Percentiles rank a stretch among this genome's conserved stretches.
Evolutionary conservation across 2,888 invertebrate genomes (phyloP).

Genomic region (Xylota sylvarum): DNA sequence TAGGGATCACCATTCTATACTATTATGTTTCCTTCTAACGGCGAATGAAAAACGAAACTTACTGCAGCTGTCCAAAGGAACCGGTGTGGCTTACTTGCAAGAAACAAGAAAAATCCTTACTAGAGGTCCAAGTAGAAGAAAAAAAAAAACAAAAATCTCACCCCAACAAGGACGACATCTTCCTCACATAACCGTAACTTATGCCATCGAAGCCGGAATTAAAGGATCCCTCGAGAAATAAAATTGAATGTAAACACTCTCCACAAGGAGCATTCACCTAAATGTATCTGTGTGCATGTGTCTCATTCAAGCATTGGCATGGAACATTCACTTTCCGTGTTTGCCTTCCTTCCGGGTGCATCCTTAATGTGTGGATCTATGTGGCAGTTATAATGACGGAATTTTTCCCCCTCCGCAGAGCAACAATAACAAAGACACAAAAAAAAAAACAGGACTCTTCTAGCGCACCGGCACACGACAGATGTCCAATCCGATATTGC

Average conservation of each 20-base stretch:
- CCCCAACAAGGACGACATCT: slow-evolving; percentile 36
- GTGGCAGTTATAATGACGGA: slow-evolving; percentile 56
- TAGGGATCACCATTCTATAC: slow-evolving; percentile 62
- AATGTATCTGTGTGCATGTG: slow-evolving; percentile 10
- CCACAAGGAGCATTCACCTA: slow-evolving; percentile 45
- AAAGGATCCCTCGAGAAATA: slow-evolving; percentile 61
- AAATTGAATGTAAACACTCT: slow-evolving; percentile 67
- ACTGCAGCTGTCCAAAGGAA: slow-evolving; percentile 66
- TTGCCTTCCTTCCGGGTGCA: slow-evolving; percentile 69
- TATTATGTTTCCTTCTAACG: slow-evolving; percentile 60
- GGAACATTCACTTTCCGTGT: slow-evolving; percentile 57
- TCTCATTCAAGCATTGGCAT: slow-evolving; percentile 46
- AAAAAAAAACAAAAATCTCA: slow-evolving; percentile 36
- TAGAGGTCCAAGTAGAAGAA: slow-evolving; percentile 18
- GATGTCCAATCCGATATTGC: slow-evolving; percentile 56
- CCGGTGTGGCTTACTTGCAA: slow-evolving; percentile 66
- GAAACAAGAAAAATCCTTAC: slow-evolving; percentile 41
- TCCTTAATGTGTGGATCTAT: slow-evolving; percentile 47
- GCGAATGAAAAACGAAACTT: slow-evolving; percentile 72
- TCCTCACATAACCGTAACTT: slow-evolving; percentile 64
- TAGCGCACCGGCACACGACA: slow-evolving; percentile 71
- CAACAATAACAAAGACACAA: slow-evolving; percentile 31
- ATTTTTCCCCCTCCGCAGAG: slow-evolving; percentile 60
- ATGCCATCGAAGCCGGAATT: slow-evolving; percentile 56
- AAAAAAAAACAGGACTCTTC: slow-evolving; percentile 37